Percentiles rank a stretch among this genome's conserved stretches.
phyloP scores from a whole-genome alignment of 2,888 invertebrate species.

The Microctonus aethiopoides region DNA sequence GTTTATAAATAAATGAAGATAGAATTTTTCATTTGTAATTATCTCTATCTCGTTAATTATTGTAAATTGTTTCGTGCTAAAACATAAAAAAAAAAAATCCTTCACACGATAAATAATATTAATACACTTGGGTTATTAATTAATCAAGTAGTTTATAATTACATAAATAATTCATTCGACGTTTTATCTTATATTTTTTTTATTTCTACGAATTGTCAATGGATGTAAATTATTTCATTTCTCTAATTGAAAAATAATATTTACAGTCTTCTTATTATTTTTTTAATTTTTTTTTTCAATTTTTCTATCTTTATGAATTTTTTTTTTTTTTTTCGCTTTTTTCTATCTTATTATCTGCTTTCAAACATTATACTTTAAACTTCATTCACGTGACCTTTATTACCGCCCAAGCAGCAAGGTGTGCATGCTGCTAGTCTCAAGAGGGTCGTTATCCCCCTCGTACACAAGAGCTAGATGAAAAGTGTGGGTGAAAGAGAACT shows the following conservation, averaged over 20 bases:
- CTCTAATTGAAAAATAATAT: neutral
- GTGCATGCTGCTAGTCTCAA: slow-evolving; percentile 11
- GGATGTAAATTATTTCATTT: neutral
- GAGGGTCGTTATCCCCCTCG: slow-evolving; percentile 18
- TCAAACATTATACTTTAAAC: slow-evolving; percentile 18
- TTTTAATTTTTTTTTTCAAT: neutral
- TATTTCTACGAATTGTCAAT: neutral
- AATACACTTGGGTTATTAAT: too few species aligned
- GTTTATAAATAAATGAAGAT: neutral
- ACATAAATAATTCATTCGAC: neutral
- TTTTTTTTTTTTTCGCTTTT: neutral
- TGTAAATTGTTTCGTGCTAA: too few species aligned
- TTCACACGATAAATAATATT: too few species aligned
- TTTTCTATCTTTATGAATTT: neutral
- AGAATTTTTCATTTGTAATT: neutral
- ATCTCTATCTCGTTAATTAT: neutral
- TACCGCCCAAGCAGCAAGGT: slow-evolving; percentile 5
- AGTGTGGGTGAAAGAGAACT: neutral
- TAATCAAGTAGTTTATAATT: too few species aligned
- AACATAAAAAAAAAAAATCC: too few species aligned
- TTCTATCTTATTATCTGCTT: neutral
- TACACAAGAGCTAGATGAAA: neutral
- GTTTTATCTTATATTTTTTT: neutral
- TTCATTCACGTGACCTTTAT: slow-evolving; percentile 15
- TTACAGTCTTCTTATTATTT: neutral